Percentiles rank a stretch among this genome's conserved stretches.
These are phyloP conservation scores for Phalloptychus januarius DNA, from an alignment of 2,797 vertebrate genomes.

Conservation along the genomic window DNA sequence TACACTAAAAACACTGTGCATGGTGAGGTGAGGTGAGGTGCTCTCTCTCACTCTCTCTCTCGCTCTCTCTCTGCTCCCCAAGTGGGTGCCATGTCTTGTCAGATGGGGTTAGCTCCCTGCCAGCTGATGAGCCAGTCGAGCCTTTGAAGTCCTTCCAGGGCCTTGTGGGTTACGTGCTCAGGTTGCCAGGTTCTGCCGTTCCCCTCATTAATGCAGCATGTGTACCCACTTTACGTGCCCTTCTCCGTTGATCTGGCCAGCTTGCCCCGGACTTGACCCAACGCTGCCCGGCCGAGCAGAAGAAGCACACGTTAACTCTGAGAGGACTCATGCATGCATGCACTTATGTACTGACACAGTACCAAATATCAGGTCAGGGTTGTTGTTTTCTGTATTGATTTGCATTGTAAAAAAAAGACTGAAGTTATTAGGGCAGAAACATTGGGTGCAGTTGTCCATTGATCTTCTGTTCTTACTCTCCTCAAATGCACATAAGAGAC, in stretches of 20 bases:
- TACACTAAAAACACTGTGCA: slow-evolving; percentile 4
- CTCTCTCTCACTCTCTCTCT: slow-evolving; percentile 37
- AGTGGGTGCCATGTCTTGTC: slow-evolving; percentile 75
- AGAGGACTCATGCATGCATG: slow-evolving; percentile 4
- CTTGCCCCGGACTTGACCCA: slow-evolving; percentile 48
- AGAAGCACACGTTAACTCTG: slow-evolving; percentile 15
- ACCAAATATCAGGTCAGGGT: neutral
- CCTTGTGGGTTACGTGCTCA: slow-evolving; percentile 63
- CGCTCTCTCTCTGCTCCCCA: slow-evolving; percentile 37
- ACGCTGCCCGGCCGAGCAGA: slow-evolving; percentile 43
- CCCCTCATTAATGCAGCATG: slow-evolving; percentile 74
- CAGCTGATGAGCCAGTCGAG: slow-evolving; percentile 62
- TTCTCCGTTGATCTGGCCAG: slow-evolving; percentile 44
- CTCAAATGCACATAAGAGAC: neutral
- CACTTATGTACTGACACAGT: neutral
- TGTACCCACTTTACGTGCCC: slow-evolving; percentile 64
- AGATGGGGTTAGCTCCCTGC: slow-evolving; percentile 67
- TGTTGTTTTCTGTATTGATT: neutral
- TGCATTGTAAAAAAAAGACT: neutral
- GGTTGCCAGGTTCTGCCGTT: slow-evolving; percentile 75
- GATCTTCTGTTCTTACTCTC: neutral
- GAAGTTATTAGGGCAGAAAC: neutral
- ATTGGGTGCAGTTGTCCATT: neutral
- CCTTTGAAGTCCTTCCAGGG: slow-evolving; percentile 74
- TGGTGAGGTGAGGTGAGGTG: slow-evolving; percentile 44